Percentiles rank a stretch among this genome's conserved stretches.
Evolutionary conservation across 2,113 vertebrate genomes (phyloP).

Genomic region (Hyaena hyaena): DNA sequence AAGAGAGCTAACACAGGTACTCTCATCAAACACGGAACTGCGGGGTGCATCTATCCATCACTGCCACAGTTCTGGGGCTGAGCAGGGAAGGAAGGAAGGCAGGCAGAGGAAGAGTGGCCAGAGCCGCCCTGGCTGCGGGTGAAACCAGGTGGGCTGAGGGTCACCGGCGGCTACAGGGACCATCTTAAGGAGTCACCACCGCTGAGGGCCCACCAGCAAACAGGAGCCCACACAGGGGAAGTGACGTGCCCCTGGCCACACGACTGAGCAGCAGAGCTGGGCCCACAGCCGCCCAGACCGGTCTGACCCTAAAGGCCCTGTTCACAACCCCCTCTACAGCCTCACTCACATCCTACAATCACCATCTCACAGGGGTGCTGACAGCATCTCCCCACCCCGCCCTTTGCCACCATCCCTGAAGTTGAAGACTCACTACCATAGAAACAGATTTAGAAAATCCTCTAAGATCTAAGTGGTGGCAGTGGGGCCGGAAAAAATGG

Average conservation of each 20-base stretch:
- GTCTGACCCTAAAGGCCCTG: too few species aligned
- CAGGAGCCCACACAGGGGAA: not conserved
- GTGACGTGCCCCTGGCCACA: fast-evolving
- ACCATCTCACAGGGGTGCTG: not conserved
- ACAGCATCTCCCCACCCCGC: fast-evolving
- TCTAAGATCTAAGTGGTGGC: not conserved
- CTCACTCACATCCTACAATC: too few species aligned
- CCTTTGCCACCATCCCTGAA: not conserved
- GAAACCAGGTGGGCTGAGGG: not conserved
- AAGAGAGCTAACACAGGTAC: not conserved
- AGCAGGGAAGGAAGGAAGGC: not conserved
- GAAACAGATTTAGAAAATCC: not conserved
- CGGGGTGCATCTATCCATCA: too few species aligned
- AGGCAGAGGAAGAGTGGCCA: not conserved
- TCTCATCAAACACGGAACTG: not conserved
- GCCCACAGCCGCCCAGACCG: too few species aligned
- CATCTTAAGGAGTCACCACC: not conserved
- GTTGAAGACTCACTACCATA: not conserved
- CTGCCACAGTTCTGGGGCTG: fast-evolving
- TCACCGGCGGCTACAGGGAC: not conserved
- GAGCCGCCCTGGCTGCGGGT: not conserved
- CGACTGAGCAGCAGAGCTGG: not conserved
- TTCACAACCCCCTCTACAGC: not conserved
- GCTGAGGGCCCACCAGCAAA: not conserved
- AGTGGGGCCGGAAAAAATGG: not conserved